A percentile compares a stretch with the other conserved stretches of the same genome.
Conservation (phyloP, 2,113 vertebrate species). For the Psittacula cyanocephala region DNA sequence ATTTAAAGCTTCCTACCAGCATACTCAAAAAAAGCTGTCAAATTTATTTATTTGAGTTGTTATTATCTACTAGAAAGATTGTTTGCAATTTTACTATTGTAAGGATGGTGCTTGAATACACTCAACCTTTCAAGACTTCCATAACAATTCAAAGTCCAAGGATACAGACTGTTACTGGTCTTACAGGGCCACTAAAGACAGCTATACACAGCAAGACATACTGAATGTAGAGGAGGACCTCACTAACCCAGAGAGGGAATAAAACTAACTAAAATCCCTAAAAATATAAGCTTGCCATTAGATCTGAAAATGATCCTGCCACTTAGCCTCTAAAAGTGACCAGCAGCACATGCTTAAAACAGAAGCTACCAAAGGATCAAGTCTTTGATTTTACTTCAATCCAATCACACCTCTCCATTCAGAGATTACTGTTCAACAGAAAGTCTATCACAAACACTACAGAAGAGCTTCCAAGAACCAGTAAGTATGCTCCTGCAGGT, state of each 20-base stretch:
- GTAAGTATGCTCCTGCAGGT: background rate
- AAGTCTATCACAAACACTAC: background rate
- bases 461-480: background rate
- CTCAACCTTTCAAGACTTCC: background rate
- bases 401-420: background rate
- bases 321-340: background rate
- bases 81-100: background rate
- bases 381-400: background rate
- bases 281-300: background rate
- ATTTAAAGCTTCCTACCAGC: background rate
- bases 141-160: background rate
- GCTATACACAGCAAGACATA: background rate
- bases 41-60: background rate
- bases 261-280: background rate
- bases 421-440: background rate
- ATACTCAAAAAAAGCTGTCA: background rate
- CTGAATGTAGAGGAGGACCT: background rate
- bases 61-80: background rate
- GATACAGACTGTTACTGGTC: background rate
- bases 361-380: background rate
- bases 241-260: background rate
- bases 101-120: background rate
- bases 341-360: background rate
- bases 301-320: background rate
- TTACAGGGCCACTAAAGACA: background rate